Evolutionary conservation across 1,140 invertebrate species (phyloP), one percentile per base, ranked within the genome.

Genomic region (Hylyphantes graminicola): DNA sequence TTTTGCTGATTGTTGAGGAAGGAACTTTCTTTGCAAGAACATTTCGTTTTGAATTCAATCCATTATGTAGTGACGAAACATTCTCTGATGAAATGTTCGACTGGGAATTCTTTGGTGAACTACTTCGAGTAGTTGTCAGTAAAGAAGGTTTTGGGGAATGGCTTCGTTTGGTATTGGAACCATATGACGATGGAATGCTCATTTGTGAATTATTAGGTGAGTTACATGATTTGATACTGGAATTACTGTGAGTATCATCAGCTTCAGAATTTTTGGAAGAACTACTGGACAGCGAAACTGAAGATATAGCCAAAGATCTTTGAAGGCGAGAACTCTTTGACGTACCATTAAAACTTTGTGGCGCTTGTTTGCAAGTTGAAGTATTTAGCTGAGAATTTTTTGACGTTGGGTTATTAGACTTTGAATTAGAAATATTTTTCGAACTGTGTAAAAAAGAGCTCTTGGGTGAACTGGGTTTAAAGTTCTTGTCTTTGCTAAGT

Each of bases 91-190:
- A 63, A 12, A 12, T 11, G 48, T 73, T 73, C n/a, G 48, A 55
- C 15, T 73, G 21, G 9, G 48, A 73, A 73, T 55, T 73, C 35
- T 63, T 73, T 15, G n/a, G 35, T 21, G 55, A 73, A 81, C 15
- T 51, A 54, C 17, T 35, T 63, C 19, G 50, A 81, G 67, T n/a
- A 64, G 21, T 61, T 19, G 21, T 73, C 35, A 59, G 61, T 12
- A 35, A 73, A 57, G 79, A 81, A 73, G 67, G 63, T 81, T 81
- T 81, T 35, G 79, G 50, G 0, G 67, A 80, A 81, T n/a, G 61
- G 12, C 50, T 48, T 10, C 51, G 10, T 17, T 19, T 59, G 11
- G 15, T 17, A 19, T 11, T 2, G 15, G 19, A n/a, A 12, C 21
- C 19, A 11, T 15, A 68, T n/a, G 65, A 48, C 2, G 68, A 64